Evolutionary conservation across 2,888 invertebrate genomes (phyloP), one percentile per base, ranked within the genome.

Genomic region (Euplagia quadripunctaria): DNA sequence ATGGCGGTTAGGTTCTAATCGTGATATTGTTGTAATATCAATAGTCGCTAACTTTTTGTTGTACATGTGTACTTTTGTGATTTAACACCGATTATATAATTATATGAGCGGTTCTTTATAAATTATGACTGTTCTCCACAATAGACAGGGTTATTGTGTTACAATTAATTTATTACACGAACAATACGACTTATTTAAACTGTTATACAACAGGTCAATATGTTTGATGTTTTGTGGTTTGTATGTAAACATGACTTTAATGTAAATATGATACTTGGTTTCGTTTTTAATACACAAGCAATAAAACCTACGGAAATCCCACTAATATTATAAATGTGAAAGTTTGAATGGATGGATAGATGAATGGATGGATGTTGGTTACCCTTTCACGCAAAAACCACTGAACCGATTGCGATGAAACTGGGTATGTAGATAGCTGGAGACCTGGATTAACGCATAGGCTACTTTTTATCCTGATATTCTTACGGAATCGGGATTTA

Each of bases 11-110:
- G 94, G 94, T 93, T 92, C 90, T 91, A 93, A 93, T 93, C 90
- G 89, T 91, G 93, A 94, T 94, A 94, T 95, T 95, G 92, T 94
- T 94, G 91, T 93, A 89, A 94, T 94, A 94, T 94, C 92, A 94
- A 95, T 94, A 93, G 94, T 92, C 86, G 91, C 92, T 88, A 92
- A 94, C 91, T 94, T 94, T 95, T 95, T 95, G 93, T 94, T 88
- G 89, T 88, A 82, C 85, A 86, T 90, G 89, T 92, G 90, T 92
- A 90, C 92, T 92, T 94, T 94, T 93, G 92, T 94, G 89, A 87
- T 87, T 89, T 87, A 86, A 86, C 85, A 88, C 80, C 90, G 92
- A 94, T 94, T 94, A 91, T 90, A 88, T 94, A 93, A 94, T 94
- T 93, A 93, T 90, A 89, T 91, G 88, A 89, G 87, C 83, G 86